Evolutionary conservation across 2,888 invertebrate species (phyloP).

Genomic region (Morpho achilles): DNA sequence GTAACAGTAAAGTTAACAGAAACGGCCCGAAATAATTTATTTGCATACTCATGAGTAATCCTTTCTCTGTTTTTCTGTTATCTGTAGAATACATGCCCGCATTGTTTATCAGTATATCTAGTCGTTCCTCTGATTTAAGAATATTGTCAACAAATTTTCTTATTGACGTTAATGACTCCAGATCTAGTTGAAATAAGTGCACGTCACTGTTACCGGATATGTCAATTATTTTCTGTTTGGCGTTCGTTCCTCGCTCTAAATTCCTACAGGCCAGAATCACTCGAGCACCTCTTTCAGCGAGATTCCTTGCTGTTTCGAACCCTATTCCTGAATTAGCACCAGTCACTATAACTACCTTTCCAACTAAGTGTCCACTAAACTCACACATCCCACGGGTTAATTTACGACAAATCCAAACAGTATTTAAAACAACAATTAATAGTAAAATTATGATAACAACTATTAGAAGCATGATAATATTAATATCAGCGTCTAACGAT

Average conservation of each 20-base stretch:
- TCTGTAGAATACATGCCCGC: constrained; percentile 65
- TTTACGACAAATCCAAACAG: constrained; percentile 21
- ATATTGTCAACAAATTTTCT: constrained; percentile 79
- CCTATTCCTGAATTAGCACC: constrained; percentile 91
- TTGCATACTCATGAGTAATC: constrained; percentile 79
- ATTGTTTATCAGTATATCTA: constrained; percentile 81
- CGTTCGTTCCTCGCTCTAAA: constrained; percentile 80
- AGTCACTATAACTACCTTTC: constrained; percentile 89
- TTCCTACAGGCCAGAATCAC: constrained; percentile 90
- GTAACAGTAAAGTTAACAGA: constrained; percentile 81
- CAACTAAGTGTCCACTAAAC: constrained; percentile 53
- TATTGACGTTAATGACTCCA: constrained; percentile 71
- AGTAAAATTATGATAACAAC: constrained; percentile 4
- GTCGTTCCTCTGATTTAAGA: constrained; percentile 52
- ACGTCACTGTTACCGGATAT: constrained; percentile 38
- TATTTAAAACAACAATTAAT: constrained; percentile 5
- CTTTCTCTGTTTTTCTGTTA: constrained; percentile 74
- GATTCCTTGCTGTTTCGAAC: constrained; percentile 83
- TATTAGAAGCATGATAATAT: not conserved
- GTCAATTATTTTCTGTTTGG: constrained; percentile 38
- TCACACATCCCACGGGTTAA: constrained; percentile 26
- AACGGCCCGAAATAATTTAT: constrained; percentile 81
- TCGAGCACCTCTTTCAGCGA: constrained; percentile 84
- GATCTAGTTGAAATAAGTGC: constrained; percentile 58
- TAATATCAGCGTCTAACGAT: not conserved